Conservation (phyloP, 2,797 vertebrate species). For the Sebastes diploproa region DNA sequence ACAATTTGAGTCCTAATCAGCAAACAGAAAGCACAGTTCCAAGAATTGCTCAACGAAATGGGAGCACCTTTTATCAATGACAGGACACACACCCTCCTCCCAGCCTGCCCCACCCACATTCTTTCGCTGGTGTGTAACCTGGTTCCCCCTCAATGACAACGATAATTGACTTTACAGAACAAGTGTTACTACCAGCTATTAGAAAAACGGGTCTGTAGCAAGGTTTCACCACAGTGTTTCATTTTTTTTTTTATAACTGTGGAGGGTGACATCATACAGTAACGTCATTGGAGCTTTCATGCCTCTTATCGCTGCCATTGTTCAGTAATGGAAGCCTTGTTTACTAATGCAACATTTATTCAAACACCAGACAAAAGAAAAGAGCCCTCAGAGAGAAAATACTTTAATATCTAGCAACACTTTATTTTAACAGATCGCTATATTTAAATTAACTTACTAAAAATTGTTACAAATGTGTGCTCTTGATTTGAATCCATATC, state of each 20-base stretch:
- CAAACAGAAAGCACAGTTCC: constrained; percentile 68
- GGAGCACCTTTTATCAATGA: constrained; percentile 78
- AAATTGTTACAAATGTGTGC: neutral
- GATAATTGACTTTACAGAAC: constrained; percentile 19
- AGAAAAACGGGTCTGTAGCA: neutral
- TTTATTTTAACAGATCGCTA: too few species aligned
- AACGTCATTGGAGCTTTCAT: neutral
- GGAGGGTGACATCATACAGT: constrained; percentile 35
- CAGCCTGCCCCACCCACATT: constrained; percentile 70
- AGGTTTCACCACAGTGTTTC: neutral
- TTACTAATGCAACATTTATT: constrained; percentile 33
- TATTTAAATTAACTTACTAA: neutral
- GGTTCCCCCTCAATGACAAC: constrained; percentile 37
- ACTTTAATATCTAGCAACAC: neutral
- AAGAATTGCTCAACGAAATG: constrained; percentile 70
- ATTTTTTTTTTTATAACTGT: neutral
- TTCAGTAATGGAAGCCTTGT: constrained; percentile 9
- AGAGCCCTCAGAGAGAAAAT: neutral
- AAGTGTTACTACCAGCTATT: constrained; percentile 26
- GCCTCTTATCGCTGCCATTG: constrained; percentile 4
- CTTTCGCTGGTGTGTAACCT: constrained; percentile 54
- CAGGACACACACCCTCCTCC: constrained; percentile 65
- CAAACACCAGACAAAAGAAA: constrained; percentile 18
- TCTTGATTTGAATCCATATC: neutral
- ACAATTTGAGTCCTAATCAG: constrained; percentile 61